These are phyloP conservation scores for Zaprionus davidi DNA, from an alignment of 1,140 invertebrate species.

Conservation along the genomic window DNA sequence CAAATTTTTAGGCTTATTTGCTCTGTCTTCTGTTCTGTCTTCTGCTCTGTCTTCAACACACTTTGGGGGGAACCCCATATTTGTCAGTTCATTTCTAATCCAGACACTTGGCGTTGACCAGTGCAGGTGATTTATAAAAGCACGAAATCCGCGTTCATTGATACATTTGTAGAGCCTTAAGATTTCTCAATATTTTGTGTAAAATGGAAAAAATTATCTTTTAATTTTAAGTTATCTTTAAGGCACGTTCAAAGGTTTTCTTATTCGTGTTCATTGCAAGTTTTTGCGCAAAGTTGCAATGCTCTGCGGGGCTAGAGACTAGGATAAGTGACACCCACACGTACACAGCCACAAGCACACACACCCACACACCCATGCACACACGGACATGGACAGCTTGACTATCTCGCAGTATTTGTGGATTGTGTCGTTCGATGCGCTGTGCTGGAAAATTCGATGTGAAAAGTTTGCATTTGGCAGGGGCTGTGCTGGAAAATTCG, in stretches of 20 bases:
- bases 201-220: no score
- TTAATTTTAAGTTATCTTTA: not conserved
- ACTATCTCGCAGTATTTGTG: constrained; percentile 25
- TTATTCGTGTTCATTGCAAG: not conserved
- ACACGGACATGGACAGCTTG: constrained; percentile 12
- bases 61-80: no score
- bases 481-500: constrained; percentile 71
- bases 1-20: no score
- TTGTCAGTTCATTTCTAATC: no score
- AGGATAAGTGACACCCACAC: constrained; percentile 15
- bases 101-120: no score
- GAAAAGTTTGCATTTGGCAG: constrained; percentile 73
- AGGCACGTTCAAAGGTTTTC: not conserved
- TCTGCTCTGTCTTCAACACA: no score
- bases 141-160: no score
- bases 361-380: not conserved
- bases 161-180: no score
- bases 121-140: no score
- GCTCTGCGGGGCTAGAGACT: constrained; percentile 4
- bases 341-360: not conserved
- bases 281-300: constrained; percentile 2
- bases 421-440: constrained; percentile 65
- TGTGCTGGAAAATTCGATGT: constrained; percentile 75
- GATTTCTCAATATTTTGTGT: no score
- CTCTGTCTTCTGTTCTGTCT: no score